Base-by-base conservation (phyloP, 2,113 vertebrate genomes). In the Indicator indicator region DNA sequence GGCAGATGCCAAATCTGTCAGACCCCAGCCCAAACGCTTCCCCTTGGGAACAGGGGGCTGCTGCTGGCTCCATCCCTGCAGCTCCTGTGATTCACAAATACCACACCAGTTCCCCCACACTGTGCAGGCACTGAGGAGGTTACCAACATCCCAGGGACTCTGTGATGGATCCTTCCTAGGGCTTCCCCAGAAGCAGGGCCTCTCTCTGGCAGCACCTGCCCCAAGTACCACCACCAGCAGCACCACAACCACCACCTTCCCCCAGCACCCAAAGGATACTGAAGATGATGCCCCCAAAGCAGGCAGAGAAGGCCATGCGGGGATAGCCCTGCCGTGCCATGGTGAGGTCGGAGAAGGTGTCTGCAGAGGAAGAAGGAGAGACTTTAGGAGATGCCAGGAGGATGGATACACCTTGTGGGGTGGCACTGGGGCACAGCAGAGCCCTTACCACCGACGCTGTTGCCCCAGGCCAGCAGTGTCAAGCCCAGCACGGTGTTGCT, bases 251-350 rank as follows among this genome's bases (percentile, higher is more conserved):
- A 2, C 15, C 59, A 5, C 4, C 7, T 72, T 8, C 12, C 21
- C 32, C 59, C 6, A 1, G 69, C 36, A 36, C 5, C 7, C 65
- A 27, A 27, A 99, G 98, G 99, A 99, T 99, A 99, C 99, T 99
- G 97, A 99, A 99, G 97, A 99, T 99, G 94, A 99, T 99, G 85
- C 99, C 99, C 2, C 99, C 99, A 0, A 99, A 99, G 90, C 99
- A 99, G 87, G 99, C 99, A 0, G 99, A 98, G 96, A 99, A 99
- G 5, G 99, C 99, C 99, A 99, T 99, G 65, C 98, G 98, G 6
- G 99, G 99, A 74, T 99, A 99, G 42, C 99, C 99, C 96, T 99
- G 99, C 36, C 98, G 98, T 4, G 99, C 99, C 50, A 99, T 96
- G n/a, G 99, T 99, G 93, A 99, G 98, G 94, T 99, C 98, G 0